Conservation (phyloP, 2,888 invertebrate species). For the Meiosimyza decipiens region DNA sequence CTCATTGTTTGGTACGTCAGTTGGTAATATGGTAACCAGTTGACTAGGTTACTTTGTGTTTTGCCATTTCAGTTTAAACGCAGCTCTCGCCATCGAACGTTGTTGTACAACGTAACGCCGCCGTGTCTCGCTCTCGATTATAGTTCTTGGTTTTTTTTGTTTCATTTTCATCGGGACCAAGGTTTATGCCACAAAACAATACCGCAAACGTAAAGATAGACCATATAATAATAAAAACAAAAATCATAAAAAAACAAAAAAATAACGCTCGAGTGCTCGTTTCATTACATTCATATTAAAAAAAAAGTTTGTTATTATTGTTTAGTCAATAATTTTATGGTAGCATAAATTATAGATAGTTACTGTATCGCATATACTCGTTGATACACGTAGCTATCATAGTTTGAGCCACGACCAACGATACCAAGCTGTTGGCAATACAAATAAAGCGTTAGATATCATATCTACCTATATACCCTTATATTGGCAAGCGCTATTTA, state of each 20-base stretch:
- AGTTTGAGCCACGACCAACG: too few relatives aligned
- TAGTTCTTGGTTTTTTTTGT: neutral
- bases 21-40: slow-evolving; percentile 33
- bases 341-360: neutral
- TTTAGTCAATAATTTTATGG: slow-evolving; percentile 31
- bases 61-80: slow-evolving; percentile 48
- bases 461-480: too few relatives aligned
- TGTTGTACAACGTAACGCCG: slow-evolving; percentile 3
- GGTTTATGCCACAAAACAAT: neutral
- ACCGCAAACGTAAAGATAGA: neutral
- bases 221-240: slow-evolving; percentile 10
- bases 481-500: too few relatives aligned
- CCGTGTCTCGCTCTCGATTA: neutral
- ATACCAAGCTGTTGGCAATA: too few relatives aligned
- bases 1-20: too few relatives aligned
- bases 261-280: neutral
- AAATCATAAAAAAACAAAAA: neutral
- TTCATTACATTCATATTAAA: neutral
- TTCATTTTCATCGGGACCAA: slow-evolving; percentile 3
- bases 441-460: too few relatives aligned
- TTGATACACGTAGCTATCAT: too few relatives aligned
- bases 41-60: slow-evolving; percentile 47
- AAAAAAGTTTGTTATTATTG: slow-evolving; percentile 14
- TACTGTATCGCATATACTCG: neutral
- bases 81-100: slow-evolving; percentile 52